phyloP scores from a whole-genome alignment of 2,888 invertebrate genomes.

The Watsonalla cultraria region DNA sequence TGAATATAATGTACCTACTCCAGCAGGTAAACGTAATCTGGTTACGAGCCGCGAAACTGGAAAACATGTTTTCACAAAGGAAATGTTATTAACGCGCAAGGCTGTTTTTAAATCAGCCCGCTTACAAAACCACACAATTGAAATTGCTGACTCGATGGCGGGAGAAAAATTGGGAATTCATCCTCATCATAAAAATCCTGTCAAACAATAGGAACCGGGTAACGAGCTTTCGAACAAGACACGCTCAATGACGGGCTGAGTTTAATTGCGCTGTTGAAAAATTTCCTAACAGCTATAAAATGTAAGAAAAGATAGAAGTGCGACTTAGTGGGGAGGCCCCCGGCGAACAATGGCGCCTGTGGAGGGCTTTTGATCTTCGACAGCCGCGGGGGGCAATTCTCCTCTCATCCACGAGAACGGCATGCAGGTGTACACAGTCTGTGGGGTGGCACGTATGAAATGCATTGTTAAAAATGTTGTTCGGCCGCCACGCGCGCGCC shows the following conservation, averaged over 20 bases:
- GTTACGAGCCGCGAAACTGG: not conserved
- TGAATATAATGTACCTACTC: not conserved
- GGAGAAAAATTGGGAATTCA: conserved; percentile 33
- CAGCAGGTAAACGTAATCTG: not conserved
- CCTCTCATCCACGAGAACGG: conserved; percentile 21
- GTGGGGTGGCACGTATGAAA: conserved; percentile 15
- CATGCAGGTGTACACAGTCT: conserved; percentile 20
- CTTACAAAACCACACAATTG: conserved; percentile 24
- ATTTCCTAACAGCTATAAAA: conserved; percentile 8
- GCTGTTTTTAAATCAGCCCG: not conserved
- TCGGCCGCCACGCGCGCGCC: conserved; percentile 14
- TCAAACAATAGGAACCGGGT: conserved; percentile 31
- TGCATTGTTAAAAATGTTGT: conserved; percentile 34
- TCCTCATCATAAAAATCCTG: conserved; percentile 27
- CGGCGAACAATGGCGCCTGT: conserved; percentile 19
- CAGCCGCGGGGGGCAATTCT: conserved; percentile 18
- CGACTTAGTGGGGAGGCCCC: conserved; percentile 2
- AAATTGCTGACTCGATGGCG: conserved; percentile 36
- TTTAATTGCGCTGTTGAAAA: conserved; percentile 11
- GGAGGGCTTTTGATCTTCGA: conserved; percentile 38
- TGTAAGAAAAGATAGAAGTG: conserved; percentile 7
- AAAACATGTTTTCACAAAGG: conserved; percentile 1
- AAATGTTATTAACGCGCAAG: not conserved
- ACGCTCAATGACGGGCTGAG: conserved; percentile 1
- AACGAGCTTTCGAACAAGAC: conserved; percentile 21